phyloP scores from a whole-genome alignment of 2,888 invertebrate genomes.

The Phortica magna region DNA sequence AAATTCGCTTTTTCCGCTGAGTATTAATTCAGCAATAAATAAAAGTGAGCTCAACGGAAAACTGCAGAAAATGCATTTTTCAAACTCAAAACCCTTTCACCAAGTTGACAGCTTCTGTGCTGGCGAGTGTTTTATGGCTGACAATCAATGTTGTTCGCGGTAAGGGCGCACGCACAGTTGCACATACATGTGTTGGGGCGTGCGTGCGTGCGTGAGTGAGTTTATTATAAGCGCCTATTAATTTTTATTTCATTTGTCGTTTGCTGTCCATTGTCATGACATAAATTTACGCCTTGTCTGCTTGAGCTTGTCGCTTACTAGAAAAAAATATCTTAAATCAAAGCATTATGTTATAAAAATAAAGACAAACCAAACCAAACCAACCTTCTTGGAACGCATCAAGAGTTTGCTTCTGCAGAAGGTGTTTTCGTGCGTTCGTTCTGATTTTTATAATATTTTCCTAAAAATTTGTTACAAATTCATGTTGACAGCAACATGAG shows the following conservation, averaged over 20 bases:
- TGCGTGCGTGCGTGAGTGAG: not conserved
- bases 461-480: conserved; percentile 1
- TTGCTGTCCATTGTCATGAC: not conserved
- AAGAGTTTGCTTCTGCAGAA: not conserved
- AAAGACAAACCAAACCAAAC: not conserved
- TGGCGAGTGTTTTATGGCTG: not conserved
- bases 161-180: not conserved
- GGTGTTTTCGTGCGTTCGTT: not conserved
- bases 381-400: not conserved
- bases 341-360: not conserved
- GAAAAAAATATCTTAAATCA: not conserved
- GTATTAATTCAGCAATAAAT: conserved; percentile 57
- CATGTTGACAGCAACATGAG: conserved; percentile 5
- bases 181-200: too few species aligned
- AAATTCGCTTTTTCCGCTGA: conserved; percentile 38
- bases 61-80: not conserved
- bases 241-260: conserved; percentile 42
- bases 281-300: conserved; percentile 22
- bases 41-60: conserved; percentile 39
- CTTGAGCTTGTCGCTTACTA: not conserved
- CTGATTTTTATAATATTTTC: not conserved
- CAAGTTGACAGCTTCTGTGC: conserved; percentile 15
- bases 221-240: conserved; percentile 35
- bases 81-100: not conserved
- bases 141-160: not conserved